Conservation (phyloP, 2,888 invertebrate species). For the Drosophila putrida region DNA sequence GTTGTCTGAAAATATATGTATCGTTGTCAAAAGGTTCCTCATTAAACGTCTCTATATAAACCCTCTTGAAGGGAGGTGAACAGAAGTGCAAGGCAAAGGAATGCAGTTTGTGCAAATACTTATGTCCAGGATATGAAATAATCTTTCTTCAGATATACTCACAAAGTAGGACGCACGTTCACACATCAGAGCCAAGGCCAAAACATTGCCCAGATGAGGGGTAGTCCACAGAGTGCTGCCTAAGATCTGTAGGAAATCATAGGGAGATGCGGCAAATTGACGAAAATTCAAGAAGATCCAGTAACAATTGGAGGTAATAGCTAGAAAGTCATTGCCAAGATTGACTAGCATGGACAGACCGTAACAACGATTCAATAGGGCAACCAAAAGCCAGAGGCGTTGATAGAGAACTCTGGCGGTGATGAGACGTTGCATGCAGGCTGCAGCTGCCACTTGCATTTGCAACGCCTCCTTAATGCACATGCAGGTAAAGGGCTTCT, state of each 20-base stretch:
- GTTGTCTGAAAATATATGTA: constrained; percentile 82
- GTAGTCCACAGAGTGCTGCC: constrained; percentile 77
- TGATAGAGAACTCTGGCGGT: constrained; percentile 81
- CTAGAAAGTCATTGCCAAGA: constrained; percentile 84
- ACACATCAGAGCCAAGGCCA: constrained; percentile 79
- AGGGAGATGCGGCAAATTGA: constrained; percentile 59
- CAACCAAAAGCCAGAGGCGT: constrained; percentile 79
- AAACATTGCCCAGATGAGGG: constrained; percentile 82
- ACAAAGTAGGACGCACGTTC: constrained; percentile 81
- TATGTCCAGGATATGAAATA: too few species aligned
- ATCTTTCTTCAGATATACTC: constrained; percentile 51
- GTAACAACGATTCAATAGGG: constrained; percentile 76
- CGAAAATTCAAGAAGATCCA: constrained; percentile 83
- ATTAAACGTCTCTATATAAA: background rate
- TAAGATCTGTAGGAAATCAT: constrained; percentile 70
- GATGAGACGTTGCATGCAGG: constrained; percentile 64
- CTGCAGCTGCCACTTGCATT: constrained; percentile 13
- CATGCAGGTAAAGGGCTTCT: constrained; percentile 15
- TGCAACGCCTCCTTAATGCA: constrained; percentile 30
- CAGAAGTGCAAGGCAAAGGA: too few species aligned
- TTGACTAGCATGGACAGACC: constrained; percentile 83
- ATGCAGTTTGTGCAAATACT: too few species aligned
- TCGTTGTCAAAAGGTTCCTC: background rate
- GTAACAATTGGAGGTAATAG: constrained; percentile 83
- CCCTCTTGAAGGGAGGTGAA: too few species aligned